Evolutionary conservation across 1,140 invertebrate species (phyloP), one percentile per base, ranked within the genome.

Genomic region (Radopholus similis): DNA sequence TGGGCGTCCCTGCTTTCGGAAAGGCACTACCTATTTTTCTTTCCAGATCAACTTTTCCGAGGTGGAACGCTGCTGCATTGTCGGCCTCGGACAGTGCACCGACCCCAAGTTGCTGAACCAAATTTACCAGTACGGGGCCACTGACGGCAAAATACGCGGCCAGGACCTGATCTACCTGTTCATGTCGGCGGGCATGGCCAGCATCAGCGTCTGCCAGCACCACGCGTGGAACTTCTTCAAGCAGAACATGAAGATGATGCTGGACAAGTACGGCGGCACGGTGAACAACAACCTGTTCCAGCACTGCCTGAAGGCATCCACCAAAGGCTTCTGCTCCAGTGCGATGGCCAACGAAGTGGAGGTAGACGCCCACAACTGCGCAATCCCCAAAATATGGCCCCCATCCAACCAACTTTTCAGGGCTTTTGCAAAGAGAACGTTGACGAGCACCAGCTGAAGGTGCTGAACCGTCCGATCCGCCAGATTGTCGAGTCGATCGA

Each of bases 101-200:
- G 63, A 64, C 21, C 9, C 32, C 2, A 60, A 65, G 32, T n/a
- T 70, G 18, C 54, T 70, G 18, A 35, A 42, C 21, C 9, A 70
- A 21, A 47, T 69, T 28, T 75, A 60, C 34, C 30, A 75, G 1
- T 78, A 77, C 47, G 69, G 88, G 76, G 90, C 92, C n/a, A 84
- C 96, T 0, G 86, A 92, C 88, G 89, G 91, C 72, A 90, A 95
- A 83, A 93, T 97, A 0, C 86, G 92, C 35, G 87, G 90, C 8
- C 93, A 96, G 83, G 93, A 96, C 81, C 89, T 91, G 0, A 88
- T 92, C 1, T 91, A 90, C 82, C 89, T 93, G 0, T 90, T 96
- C 38, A 89, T 89, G 66, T 90, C 89, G 0, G 76, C 77, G 0
- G 86, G 89, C 64, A 26, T 54, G 6, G 37, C 49, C 9, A 28